Evolutionary conservation across 2,888 invertebrate genomes (phyloP).

Genomic region (Congeria kusceri): DNA sequence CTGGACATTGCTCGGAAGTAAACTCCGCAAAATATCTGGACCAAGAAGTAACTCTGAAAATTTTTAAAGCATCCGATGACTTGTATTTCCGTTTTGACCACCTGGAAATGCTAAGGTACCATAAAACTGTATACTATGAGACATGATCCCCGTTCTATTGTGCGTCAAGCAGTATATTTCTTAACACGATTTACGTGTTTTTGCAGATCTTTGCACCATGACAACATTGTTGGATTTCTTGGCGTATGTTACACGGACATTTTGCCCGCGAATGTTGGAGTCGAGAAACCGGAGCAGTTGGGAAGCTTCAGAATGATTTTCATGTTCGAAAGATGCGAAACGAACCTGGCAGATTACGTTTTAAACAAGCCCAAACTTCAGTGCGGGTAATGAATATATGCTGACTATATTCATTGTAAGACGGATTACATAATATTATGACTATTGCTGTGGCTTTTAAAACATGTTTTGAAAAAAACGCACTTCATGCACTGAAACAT

Average conservation of each 20-base stretch:
- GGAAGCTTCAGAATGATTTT: not conserved
- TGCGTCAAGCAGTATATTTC: too few relatives aligned
- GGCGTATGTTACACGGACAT: not conserved
- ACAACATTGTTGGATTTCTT: not conserved
- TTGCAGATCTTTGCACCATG: not conserved
- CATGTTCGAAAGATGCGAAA: not conserved
- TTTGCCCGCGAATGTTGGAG: not conserved
- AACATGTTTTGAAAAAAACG: too few relatives aligned
- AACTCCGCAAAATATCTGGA: slow-evolving; percentile 17
- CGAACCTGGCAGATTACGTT: not conserved
- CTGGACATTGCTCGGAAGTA: slow-evolving; percentile 51
- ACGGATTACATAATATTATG: too few relatives aligned
- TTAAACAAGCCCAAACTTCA: not conserved
- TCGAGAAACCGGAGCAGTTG: not conserved
- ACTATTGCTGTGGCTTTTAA: too few relatives aligned
- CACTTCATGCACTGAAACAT: too few relatives aligned
- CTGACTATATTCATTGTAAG: too few relatives aligned
- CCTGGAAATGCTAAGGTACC: too few relatives aligned
- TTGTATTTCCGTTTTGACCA: too few relatives aligned
- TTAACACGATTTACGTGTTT: too few relatives aligned
- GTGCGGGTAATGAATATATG: not conserved
- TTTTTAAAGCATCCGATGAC: not conserved
- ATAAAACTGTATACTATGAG: too few relatives aligned
- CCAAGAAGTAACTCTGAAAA: slow-evolving; percentile 47
- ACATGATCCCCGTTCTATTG: too few relatives aligned